phyloP scores from a whole-genome alignment of 53 echinoderm and acorn worm genomes.

The Holothuria scabra region DNA sequence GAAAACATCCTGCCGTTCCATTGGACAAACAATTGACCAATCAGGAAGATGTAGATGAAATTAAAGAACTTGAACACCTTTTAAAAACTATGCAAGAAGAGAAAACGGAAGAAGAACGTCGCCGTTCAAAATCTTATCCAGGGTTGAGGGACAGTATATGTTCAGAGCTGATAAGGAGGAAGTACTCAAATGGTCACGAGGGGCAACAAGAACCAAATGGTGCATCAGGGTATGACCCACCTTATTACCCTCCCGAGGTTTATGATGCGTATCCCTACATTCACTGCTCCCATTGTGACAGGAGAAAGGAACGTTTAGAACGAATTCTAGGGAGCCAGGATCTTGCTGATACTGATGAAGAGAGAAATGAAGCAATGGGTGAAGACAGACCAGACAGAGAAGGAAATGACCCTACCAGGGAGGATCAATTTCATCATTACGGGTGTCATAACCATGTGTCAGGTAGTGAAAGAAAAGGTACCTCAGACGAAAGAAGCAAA shows the following conservation, averaged over 20 bases:
- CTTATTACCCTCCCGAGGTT: slow-evolving; percentile 42
- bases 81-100: slow-evolving; percentile 76
- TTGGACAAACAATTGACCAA: slow-evolving; percentile 64
- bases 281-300: slow-evolving; percentile 91
- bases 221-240: slow-evolving; percentile 13
- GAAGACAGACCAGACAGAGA: too few relatives aligned
- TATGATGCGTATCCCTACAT: slow-evolving; percentile 70
- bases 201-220: slow-evolving; percentile 8
- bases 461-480: too few relatives aligned
- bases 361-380: too few relatives aligned
- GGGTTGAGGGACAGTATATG: slow-evolving; percentile 90
- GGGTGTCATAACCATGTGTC: too few relatives aligned
- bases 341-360: background rate
- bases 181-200: background rate
- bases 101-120: slow-evolving; percentile 69
- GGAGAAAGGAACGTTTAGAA: slow-evolving; percentile 81
- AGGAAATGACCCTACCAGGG: too few relatives aligned
- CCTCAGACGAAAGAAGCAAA: too few relatives aligned
- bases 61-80: slow-evolving; percentile 72
- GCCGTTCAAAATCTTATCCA: slow-evolving; percentile 70
- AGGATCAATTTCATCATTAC: too few relatives aligned
- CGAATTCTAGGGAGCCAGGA: slow-evolving; percentile 67
- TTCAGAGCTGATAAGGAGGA: slow-evolving; percentile 71
- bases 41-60: slow-evolving; percentile 78
- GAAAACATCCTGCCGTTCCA: slow-evolving; percentile 91